phyloP scores from a whole-genome alignment of 2,113 vertebrate species.

The Lepisosteus oculatus region DNA sequence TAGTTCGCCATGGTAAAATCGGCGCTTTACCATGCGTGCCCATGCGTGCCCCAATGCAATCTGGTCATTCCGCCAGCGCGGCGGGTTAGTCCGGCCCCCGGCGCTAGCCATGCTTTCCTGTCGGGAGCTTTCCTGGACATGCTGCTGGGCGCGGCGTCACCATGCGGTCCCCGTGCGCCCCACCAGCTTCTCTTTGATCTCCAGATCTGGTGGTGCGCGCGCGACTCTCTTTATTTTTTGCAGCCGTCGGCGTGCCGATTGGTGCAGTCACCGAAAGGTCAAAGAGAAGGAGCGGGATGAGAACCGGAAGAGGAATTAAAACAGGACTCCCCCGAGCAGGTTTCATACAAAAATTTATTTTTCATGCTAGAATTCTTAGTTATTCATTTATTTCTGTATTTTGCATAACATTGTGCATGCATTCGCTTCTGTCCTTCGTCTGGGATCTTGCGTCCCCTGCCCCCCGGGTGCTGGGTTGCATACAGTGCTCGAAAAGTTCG shows the following conservation, averaged over 20 bases:
- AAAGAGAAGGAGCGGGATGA: conserved; percentile 35
- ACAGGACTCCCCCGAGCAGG: conserved; percentile 29
- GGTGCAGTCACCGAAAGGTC: conserved; percentile 26
- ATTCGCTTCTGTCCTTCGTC: conserved; percentile 53
- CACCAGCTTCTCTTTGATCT: conserved; percentile 27
- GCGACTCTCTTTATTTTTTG: too few species aligned
- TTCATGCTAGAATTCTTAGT: conserved; percentile 79
- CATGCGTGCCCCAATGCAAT: too few species aligned
- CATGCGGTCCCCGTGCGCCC: conserved; percentile 8
- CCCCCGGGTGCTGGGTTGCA: conserved; percentile 76
- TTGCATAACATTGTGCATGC: conserved; percentile 93
- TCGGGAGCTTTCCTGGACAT: not conserved
- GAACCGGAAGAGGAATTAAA: conserved; percentile 18
- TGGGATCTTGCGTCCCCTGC: conserved; percentile 3
- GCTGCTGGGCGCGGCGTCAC: conserved; percentile 3
- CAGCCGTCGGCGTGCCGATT: conserved; percentile 11
- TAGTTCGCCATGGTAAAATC: conserved; percentile 30
- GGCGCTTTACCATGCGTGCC: conserved; percentile 31
- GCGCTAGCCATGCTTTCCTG: too few species aligned
- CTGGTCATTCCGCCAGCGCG: too few species aligned
- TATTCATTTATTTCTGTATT: conserved; percentile 43
- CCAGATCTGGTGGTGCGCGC: not conserved
- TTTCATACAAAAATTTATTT: conserved; percentile 82
- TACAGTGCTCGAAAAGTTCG: conserved; percentile 73
- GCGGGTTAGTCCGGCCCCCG: too few species aligned